These are phyloP conservation scores for Halictus quadricinctus DNA, from an alignment of 2,888 invertebrate species.

Conservation along the genomic window DNA sequence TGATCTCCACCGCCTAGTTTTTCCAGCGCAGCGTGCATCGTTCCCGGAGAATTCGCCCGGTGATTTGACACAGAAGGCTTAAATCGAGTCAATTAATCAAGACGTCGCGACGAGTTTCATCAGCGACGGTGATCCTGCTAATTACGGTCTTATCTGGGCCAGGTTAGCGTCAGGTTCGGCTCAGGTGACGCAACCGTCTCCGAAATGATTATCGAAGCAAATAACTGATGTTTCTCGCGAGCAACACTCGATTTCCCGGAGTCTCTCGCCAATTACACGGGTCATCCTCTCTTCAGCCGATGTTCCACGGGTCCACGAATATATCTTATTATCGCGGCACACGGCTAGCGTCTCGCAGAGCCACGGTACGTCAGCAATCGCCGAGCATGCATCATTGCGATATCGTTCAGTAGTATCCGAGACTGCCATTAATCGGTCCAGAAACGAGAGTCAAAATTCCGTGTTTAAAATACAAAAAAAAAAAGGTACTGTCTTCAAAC, in stretches of 20 bases:
- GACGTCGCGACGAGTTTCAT: no score
- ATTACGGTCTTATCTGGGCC: background rate
- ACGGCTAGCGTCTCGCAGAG: slow-evolving; percentile 33
- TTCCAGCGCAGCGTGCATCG: background rate
- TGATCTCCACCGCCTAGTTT: background rate
- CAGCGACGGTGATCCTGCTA: background rate
- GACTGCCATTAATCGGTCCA: background rate
- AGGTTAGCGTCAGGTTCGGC: background rate
- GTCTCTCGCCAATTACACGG: slow-evolving; percentile 20
- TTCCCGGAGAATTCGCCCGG: background rate
- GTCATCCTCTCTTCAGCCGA: background rate
- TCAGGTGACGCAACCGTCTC: no score
- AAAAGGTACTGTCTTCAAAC: background rate
- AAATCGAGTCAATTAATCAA: no score
- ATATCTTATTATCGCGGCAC: slow-evolving; percentile 45
- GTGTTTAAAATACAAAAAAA: no score
- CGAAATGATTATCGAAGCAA: background rate
- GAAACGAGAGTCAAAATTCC: background rate
- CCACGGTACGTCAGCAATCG: background rate
- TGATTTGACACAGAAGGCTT: background rate
- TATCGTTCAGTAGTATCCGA: no score
- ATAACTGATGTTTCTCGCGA: background rate
- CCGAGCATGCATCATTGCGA: no score
- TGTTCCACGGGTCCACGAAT: slow-evolving; percentile 35
- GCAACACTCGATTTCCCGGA: slow-evolving; percentile 7